A percentile compares a stretch with the other conserved stretches of the same genome.
Evolutionary conservation across 1,140 invertebrate species (phyloP).

Genomic region (Aleiodes sp.): DNA sequence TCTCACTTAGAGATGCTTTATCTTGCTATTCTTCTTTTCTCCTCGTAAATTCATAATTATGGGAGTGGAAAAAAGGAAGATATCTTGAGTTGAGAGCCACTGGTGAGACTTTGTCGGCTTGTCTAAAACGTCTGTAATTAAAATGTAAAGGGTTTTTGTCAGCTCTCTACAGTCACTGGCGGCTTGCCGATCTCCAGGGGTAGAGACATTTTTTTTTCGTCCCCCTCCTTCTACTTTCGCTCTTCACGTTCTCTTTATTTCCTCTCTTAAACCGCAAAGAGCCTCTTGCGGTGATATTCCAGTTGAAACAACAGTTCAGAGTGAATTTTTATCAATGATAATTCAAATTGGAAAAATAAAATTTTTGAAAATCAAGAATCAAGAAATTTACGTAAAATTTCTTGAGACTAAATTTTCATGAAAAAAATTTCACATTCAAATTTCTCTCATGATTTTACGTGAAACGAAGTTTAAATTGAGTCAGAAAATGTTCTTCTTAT

Average conservation of each 20-base stretch:
- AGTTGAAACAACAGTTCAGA: neutral
- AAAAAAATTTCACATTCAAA: too few relatives aligned
- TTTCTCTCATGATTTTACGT: too few relatives aligned
- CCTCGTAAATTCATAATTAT: too few relatives aligned
- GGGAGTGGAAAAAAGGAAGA: too few relatives aligned
- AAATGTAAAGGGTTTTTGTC: constrained; percentile 57
- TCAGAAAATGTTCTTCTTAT: too few relatives aligned
- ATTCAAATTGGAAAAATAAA: constrained; percentile 16
- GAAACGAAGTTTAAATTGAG: too few relatives aligned
- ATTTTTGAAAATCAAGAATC: too few relatives aligned
- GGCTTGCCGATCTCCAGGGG: neutral
- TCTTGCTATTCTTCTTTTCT: neutral
- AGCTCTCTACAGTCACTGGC: constrained; percentile 35
- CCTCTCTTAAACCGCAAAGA: neutral
- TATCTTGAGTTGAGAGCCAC: constrained; percentile 33
- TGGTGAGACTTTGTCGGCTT: constrained; percentile 54
- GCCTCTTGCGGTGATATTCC: neutral
- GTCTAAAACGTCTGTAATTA: constrained; percentile 56
- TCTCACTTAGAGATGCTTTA: too few relatives aligned
- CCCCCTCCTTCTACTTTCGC: constrained; percentile 23
- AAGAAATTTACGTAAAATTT: too few relatives aligned
- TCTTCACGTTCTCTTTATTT: constrained; percentile 12
- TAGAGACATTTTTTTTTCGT: constrained; percentile 13
- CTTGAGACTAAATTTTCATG: too few relatives aligned
- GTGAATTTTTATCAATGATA: neutral